Base-by-base conservation (phyloP, 2,888 invertebrate genomes). In the Synanthedon formicaeformis region DNA sequence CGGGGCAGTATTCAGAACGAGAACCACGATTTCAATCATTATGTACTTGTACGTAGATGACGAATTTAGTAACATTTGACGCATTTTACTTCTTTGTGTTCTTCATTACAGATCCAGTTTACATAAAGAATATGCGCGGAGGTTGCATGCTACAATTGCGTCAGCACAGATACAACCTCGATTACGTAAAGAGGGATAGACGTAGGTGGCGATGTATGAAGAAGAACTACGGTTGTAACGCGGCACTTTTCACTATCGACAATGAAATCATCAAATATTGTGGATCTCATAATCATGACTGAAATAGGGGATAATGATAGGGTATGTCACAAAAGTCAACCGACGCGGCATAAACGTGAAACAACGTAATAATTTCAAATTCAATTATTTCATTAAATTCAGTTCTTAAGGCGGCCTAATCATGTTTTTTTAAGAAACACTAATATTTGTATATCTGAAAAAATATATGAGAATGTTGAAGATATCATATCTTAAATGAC, bases 131-230 rank as follows among this genome's bases (percentile, higher is more conserved):
- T 14, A 45, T 6, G 13, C 45, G 45, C 45, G 68, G 1, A 69
- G 67, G 69, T 57, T 0, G 56, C 45, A 14, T 45, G 14, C 45
- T 70, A n/a, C 50, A 56, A 52, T 45, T 62, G 3, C 60, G 56
- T 3, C 40, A 51, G 2, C 52, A 60, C 13, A 59, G 55, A 40
- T 69, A 53, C 48, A 14, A 54, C 11, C 60, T 58, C n/a, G 63
- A 67, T 52, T 60, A 63, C 27, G 55, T 54, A 3, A 52, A 16
- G 8, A 60, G 57, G 0, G 14, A 18, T 1, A 71, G 66, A 57
- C 63, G 60, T 27, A 66, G 68, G 58, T 75, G 75, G 75, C 65
- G 69, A 10, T 73, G 74, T 51, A 53, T 60, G 8, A 69, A 63
- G 53, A 64, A 61, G 50, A 58, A 57, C 13, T 50, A 50, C 16